These are phyloP conservation scores for Antedon mediterranea DNA, from an alignment of 53 echinoderm and acorn worm genomes.

Conservation along the genomic window DNA sequence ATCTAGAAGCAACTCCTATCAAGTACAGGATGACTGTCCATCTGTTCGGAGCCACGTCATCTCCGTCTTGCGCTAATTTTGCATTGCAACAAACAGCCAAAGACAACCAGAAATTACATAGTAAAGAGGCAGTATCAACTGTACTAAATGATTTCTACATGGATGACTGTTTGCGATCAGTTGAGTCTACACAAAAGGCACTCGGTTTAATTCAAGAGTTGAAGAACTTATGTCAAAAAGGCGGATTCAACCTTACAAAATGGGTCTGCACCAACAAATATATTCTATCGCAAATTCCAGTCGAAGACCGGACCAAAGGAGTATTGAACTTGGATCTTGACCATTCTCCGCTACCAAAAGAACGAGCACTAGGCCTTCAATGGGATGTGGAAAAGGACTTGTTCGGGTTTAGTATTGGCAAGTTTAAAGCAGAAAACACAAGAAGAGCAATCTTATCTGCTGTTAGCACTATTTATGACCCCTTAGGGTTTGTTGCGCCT, in stretches of 20 bases:
- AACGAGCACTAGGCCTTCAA: neutral
- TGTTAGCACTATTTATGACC: constrained; percentile 13
- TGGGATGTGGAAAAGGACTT: neutral
- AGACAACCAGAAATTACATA: neutral
- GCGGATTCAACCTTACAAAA: constrained; percentile 40
- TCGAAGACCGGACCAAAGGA: constrained; percentile 19
- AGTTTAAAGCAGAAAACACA: neutral
- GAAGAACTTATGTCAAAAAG: constrained; percentile 20
- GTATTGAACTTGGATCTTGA: constrained; percentile 13
- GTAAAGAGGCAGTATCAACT: neutral
- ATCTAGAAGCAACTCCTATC: neutral
- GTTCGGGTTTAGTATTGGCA: neutral
- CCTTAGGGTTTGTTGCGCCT: constrained; percentile 18
- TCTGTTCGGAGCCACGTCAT: neutral
- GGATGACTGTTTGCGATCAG: neutral
- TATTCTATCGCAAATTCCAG: constrained; percentile 21
- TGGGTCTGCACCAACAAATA: constrained; percentile 34
- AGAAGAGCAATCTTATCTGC: constrained; percentile 5
- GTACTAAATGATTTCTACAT: neutral
- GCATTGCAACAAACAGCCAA: neutral
- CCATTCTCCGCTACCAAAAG: neutral
- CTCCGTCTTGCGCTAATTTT: neutral
- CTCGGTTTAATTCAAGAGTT: constrained; percentile 21
- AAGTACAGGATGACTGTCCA: neutral
- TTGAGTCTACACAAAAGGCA: neutral